These are phyloP conservation scores for Scaeva pyrastri DNA, from an alignment of 2,888 invertebrate species.

Conservation along the genomic window DNA sequence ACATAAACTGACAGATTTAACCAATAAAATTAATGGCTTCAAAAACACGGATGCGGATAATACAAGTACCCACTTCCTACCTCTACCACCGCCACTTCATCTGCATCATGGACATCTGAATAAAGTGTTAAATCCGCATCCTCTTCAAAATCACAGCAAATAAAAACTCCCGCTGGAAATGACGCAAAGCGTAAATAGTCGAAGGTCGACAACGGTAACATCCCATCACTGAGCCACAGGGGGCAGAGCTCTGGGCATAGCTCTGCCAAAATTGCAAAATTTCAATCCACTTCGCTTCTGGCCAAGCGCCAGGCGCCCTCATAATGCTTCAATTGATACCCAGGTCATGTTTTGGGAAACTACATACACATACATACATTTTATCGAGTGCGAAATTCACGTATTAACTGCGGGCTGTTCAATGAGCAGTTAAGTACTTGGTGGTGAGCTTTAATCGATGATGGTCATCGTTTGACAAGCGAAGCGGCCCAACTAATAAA, in stretches of 20 bases:
- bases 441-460: conserved; percentile 27
- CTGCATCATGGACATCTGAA: background rate
- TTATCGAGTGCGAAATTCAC: conserved; percentile 21
- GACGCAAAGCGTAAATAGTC: conserved; percentile 9
- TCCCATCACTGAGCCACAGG: too few relatives aligned
- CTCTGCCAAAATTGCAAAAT: conserved; percentile 58
- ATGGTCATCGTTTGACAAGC: background rate
- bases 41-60: background rate
- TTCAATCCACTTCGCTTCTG: conserved; percentile 46
- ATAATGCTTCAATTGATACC: conserved; percentile 34
- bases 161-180: conserved; percentile 1
- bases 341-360: conserved; percentile 15
- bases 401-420: conserved; percentile 9
- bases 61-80: too few relatives aligned
- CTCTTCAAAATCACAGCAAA: background rate
- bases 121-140: background rate
- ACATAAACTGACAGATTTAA: background rate
- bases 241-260: conserved; percentile 17
- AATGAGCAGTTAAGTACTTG: background rate
- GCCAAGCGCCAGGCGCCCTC: conserved; percentile 59
- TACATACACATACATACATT: background rate
- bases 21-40: conserved; percentile 13
- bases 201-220: conserved; percentile 30
- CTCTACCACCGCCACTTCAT: background rate
- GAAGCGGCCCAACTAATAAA: background rate